Evolutionary conservation across 1,140 invertebrate genomes (phyloP), one percentile per base, ranked within the genome.

Genomic region (Trypoxylus dichotomus): DNA sequence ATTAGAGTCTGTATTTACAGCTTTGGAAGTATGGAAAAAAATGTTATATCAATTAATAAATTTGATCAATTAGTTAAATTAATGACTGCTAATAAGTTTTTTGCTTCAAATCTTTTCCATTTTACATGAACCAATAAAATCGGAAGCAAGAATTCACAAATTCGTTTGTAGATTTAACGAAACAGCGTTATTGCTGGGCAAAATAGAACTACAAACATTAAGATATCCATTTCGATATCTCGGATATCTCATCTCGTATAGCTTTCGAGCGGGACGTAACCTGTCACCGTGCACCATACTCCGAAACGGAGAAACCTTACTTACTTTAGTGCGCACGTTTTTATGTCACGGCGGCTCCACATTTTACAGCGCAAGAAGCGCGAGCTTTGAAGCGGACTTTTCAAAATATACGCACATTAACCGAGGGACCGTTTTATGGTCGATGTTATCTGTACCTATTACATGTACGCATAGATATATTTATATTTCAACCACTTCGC

Each of bases 401-500:
- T 63, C 60, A 63, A 63, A 63, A 63, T 63, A 63, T 24, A 63
- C 60, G 13, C n/a, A 19, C 60, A 63, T 63, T 63, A 63, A 63
- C 13, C 60, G 60, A 63, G 60, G 19, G 60, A 63, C 60, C 60
- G 19, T 63, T 63, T 63, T 63, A 63, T 63, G 60, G 60, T 19
- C 60, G 60, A 63, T 63, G 60, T 27, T 63, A 63, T 63, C 60
- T 63, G n/a, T 13, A 24, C 60, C 47, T 63, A 63, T 63, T 25
- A 63, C 60, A 63, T 27, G 60, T 63, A 63, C 60, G 60, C 25
- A 24, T 63, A 63, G 19, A 63, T 63, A 25, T 63, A 63, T 63
- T 63, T 63, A 63, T 63, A 63, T 63, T 21, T 63, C 19, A 63
- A 63, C 60, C n/a, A 63, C 21, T 19, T 19, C 21, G 60, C 60